Percentiles rank a stretch among this genome's conserved stretches.
These are phyloP conservation scores for Vireo altiloquus DNA, from an alignment of 2,113 vertebrate genomes.

Conservation along the genomic window DNA sequence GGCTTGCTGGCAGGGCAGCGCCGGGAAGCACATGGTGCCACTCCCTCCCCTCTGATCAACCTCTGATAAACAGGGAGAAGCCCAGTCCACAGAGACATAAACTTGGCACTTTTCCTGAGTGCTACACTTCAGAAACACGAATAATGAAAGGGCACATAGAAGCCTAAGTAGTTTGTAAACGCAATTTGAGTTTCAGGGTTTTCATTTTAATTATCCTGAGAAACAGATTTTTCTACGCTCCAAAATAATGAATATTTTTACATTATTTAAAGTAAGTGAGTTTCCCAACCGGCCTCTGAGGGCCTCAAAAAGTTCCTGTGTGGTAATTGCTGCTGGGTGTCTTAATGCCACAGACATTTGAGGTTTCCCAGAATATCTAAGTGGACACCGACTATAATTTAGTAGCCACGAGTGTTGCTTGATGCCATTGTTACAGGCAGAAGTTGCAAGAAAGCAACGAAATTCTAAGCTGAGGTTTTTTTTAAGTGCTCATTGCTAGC, in stretches of 20 bases:
- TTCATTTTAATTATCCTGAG: conserved; percentile 8
- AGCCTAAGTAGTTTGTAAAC: background rate
- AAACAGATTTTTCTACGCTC: background rate
- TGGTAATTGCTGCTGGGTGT: background rate
- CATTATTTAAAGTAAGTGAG: background rate
- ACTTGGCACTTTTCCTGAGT: background rate
- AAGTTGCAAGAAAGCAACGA: background rate
- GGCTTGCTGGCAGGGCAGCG: background rate
- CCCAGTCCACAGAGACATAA: background rate
- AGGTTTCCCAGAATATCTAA: background rate
- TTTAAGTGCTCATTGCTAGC: background rate
- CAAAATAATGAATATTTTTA: background rate
- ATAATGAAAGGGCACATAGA: background rate
- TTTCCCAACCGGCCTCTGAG: background rate
- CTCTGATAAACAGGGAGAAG: conserved; percentile 45
- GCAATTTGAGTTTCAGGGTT: background rate
- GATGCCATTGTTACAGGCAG: background rate
- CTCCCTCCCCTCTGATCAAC: conserved; percentile 21
- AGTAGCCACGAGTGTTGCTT: background rate
- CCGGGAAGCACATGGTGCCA: accelerated
- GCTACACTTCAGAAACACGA: background rate
- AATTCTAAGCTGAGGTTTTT: background rate
- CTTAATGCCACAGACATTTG: background rate
- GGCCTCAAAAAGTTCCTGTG: background rate
- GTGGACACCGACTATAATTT: background rate